Base-by-base conservation (phyloP, 1,140 invertebrate species). In the Drosophila pruinosa region DNA sequence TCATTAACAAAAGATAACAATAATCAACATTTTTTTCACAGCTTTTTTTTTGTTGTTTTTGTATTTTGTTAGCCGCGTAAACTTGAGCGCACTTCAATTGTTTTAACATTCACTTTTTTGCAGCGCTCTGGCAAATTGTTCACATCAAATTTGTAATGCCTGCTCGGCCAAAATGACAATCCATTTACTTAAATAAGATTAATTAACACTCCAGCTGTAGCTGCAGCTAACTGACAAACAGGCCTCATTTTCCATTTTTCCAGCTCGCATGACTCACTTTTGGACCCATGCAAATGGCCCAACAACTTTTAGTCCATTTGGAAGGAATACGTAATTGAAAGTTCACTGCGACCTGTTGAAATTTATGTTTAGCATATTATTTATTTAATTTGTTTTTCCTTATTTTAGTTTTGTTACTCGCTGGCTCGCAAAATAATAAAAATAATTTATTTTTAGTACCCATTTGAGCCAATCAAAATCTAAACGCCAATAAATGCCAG, bases 1-100 rank as follows among this genome's bases (percentile, higher is more conserved):
- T 85, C 81, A 85, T 77, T 77, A 80, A 81, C 77, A 71, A 85
- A 63, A 50, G 86, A 85, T 86, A 86, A 81, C 72, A 59, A 61
- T 54, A 54, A 61, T 43, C 38, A 67, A 10, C 31, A 41, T 31
- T 47, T 53, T 34, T 65, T 38, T 34, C 8, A 52, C 31, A 34
- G 4, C 12, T 7, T 36, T 53, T 69, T 34, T 26, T 7, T 50
- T 26, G 26, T 5, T 61, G 24, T 36, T 26, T 22, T 70, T 48
- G 22, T 59, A 24, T 47, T 58, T 28, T 7, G 26, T 28, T 28
- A 28, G 26, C 26, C 31, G 10, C 31, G 10, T 68, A 47, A 47
- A 48, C 38, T 58, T 64, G 68, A 21, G 47, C 45, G 28, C 21
- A 59, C 58, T 79, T 80, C 82, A 86, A 85, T 86, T 86, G 80